phyloP scores from a whole-genome alignment of 2,113 vertebrate genomes.

The Tonatia bakeri region DNA sequence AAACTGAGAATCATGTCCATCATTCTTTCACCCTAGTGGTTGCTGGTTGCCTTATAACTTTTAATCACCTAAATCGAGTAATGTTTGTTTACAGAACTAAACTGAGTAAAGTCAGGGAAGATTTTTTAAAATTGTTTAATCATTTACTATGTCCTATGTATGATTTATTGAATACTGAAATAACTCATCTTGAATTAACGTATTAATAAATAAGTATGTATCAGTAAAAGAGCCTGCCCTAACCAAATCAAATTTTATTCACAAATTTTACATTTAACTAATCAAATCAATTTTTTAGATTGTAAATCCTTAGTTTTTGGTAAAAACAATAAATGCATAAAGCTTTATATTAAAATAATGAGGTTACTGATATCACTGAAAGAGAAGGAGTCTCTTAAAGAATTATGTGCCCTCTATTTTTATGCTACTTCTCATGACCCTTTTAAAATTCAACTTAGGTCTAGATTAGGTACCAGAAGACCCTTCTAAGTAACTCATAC shows the following conservation, averaged over 20 bases:
- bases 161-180: background rate
- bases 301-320: background rate
- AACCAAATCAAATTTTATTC: background rate
- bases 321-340: background rate
- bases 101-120: background rate
- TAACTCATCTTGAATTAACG: background rate
- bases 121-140: background rate
- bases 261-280: background rate
- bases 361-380: background rate
- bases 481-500: background rate
- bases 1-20: background rate
- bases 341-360: background rate
- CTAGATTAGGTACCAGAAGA: background rate
- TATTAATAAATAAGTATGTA: background rate
- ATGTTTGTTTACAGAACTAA: conserved; percentile 21
- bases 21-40: background rate
- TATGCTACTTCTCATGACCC: background rate
- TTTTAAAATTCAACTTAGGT: background rate
- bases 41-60: background rate
- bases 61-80: background rate
- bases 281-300: background rate
- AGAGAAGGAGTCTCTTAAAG: conserved; percentile 2
- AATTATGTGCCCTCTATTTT: background rate
- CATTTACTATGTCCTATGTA: background rate
- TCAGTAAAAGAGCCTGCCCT: background rate